A percentile compares a stretch with the other conserved stretches of the same genome.
These are phyloP conservation scores for Momotus momota DNA, from an alignment of 2,797 vertebrate species.

Conservation along the genomic window DNA sequence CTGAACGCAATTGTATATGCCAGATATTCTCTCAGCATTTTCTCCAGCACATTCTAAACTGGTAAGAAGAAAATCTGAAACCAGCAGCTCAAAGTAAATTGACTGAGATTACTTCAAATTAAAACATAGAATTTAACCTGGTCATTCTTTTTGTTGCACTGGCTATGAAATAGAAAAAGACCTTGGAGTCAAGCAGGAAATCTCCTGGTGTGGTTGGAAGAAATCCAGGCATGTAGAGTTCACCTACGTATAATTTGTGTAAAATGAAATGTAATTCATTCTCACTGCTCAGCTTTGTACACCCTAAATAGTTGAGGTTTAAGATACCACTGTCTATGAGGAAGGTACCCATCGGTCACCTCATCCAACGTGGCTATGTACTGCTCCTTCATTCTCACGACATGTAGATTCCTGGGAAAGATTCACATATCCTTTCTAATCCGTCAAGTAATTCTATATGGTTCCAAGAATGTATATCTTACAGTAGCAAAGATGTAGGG, in stretches of 20 bases:
- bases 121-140: neutral
- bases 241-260: neutral
- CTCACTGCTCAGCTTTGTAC: neutral
- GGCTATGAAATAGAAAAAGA: neutral
- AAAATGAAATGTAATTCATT: neutral
- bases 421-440: neutral
- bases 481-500: neutral
- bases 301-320: neutral
- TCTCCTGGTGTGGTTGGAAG: neutral
- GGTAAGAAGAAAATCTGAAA: neutral
- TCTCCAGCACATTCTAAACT: neutral
- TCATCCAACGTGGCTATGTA: neutral
- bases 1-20: neutral
- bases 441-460: neutral
- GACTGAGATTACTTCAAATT: neutral
- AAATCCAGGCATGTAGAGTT: neutral
- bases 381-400: neutral
- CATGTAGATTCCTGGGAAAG: neutral
- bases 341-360: neutral
- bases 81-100: neutral
- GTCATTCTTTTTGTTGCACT: neutral
- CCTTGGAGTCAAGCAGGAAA: neutral
- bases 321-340: neutral
- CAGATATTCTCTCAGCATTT: neutral
- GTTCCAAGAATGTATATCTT: neutral